Evolutionary conservation across 1,140 invertebrate genomes (phyloP).

Genomic region (Planococcus citri): DNA sequence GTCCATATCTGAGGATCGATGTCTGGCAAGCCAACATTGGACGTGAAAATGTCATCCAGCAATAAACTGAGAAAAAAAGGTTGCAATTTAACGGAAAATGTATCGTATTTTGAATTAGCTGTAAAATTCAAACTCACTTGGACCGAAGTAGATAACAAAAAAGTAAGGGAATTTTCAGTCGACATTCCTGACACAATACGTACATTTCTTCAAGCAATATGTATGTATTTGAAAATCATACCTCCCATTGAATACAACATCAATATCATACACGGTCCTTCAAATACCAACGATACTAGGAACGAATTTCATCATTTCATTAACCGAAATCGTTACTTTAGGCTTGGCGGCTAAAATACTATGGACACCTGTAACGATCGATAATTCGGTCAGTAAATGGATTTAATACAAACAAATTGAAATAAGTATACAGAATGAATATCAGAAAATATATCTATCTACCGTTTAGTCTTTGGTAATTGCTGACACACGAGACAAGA

Average conservation of each 20-base stretch:
- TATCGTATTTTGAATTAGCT: too few species aligned
- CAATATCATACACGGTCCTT: conserved; percentile 84
- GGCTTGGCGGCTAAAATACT: conserved; percentile 83
- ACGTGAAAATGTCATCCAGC: conserved; percentile 95
- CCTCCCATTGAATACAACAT: conserved; percentile 92
- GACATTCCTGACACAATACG: conserved; percentile 77
- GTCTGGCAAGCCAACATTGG: conserved; percentile 81
- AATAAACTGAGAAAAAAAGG: conserved; percentile 53
- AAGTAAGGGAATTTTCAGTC: conserved; percentile 88
- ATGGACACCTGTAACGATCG: conserved; percentile 51
- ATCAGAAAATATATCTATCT: too few species aligned
- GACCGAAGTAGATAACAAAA: conserved; percentile 88
- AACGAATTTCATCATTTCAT: conserved; percentile 89
- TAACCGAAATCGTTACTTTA: conserved; percentile 65
- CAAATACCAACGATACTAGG: conserved; percentile 84
- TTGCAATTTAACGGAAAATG: too few species aligned
- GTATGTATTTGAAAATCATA: conserved; percentile 47
- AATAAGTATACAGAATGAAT: too few species aligned
- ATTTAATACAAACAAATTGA: background rate
- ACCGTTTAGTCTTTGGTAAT: conserved; percentile 81
- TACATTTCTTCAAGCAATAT: conserved; percentile 57
- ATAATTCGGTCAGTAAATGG: background rate
- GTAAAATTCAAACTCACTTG: too few species aligned
- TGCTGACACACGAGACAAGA: conserved; percentile 84
- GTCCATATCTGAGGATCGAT: conserved; percentile 95